Base-by-base conservation (phyloP, 2,888 invertebrate species). In the Eudemis profundana region DNA sequence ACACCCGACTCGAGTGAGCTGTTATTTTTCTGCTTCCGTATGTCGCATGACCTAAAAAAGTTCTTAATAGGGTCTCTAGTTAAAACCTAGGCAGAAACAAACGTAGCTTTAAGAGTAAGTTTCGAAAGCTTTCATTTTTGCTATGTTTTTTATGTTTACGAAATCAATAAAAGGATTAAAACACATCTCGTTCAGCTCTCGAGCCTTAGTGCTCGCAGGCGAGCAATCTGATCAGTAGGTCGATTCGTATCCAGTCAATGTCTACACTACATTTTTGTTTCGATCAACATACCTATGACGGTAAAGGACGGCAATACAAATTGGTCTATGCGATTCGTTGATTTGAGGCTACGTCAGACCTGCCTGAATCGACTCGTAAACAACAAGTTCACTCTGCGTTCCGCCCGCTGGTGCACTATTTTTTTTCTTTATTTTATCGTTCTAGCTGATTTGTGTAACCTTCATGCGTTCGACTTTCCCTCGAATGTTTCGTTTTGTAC, bases 311-410 rank as follows among this genome's bases (percentile, higher is more conserved):
- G 54, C 17, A 27, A 54, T 47, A 51, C 14, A 5, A 29, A 19
- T 23, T 47, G 38, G 17, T n/a, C 21, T n/a, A 8, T 5, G 46
- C 12, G 46, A 38, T 49, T 27, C 1, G 15, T 12, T 46, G 14
- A 42, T 49, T 4, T 36, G n/a, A n/a, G 38, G 15, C 19, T 56
- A 10, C 29, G 29, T 21, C 21, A 8, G 15, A 21, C 17, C 4
- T n/a, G 40, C 27, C 73, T 76, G 74, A 77, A 76, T 77, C 74
- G 81, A 78, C 78, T 80, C 81, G 82, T 83, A 85, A 87, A 87
- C 86, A 85, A 84, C 82, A 79, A 78, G 76, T 78, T 77, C 80
- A 79, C 85, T 83, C 79, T 76, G 78, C 83, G 82, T 80, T 76
- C 77, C 73, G 77, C 76, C 73, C 77, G 78, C 80, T 76, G 78